Percentiles rank a stretch among this genome's conserved stretches.
phyloP scores from a whole-genome alignment of 2,888 invertebrate species.

The Flexamia atlantica region DNA sequence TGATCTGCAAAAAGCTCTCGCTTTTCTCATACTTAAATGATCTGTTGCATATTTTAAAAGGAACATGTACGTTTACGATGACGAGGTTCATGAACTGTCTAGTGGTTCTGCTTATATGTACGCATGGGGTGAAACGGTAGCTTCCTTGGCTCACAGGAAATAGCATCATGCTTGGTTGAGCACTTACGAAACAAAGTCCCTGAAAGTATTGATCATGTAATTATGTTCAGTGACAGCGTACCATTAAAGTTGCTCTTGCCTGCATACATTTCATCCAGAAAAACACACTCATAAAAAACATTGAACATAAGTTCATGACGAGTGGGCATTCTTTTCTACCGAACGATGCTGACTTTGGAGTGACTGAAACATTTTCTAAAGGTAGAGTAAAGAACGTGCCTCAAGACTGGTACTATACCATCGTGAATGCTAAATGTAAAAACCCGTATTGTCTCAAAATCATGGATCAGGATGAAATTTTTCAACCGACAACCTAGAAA shows the following conservation, averaged over 20 bases:
- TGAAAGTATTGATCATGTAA: constrained; percentile 41
- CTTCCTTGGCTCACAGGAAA: constrained; percentile 54
- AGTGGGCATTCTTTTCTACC: constrained; percentile 59
- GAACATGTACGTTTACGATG: constrained; percentile 60
- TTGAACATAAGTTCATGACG: constrained; percentile 60
- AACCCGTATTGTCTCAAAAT: constrained; percentile 44
- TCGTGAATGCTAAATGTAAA: constrained; percentile 34
- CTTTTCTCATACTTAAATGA: constrained; percentile 45
- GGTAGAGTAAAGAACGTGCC: constrained; percentile 24
- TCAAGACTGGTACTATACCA: constrained; percentile 51
- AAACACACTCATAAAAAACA: neutral
- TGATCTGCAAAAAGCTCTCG: constrained; percentile 59
- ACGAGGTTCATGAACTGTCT: constrained; percentile 50
- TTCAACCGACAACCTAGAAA: constrained; percentile 54
- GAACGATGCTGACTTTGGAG: constrained; percentile 56
- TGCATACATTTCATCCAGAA: constrained; percentile 43
- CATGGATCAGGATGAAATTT: constrained; percentile 37
- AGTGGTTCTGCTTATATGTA: constrained; percentile 39
- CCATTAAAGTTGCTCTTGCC: constrained; percentile 53
- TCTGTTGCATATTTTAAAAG: constrained; percentile 59
- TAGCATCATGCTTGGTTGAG: constrained; percentile 34
- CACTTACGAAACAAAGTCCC: neutral
- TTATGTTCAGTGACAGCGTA: constrained; percentile 52
- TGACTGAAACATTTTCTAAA: constrained; percentile 49
- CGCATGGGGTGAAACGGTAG: constrained; percentile 47